These are phyloP conservation scores for Meganola albula DNA, from an alignment of 2,888 invertebrate genomes.

Conservation along the genomic window DNA sequence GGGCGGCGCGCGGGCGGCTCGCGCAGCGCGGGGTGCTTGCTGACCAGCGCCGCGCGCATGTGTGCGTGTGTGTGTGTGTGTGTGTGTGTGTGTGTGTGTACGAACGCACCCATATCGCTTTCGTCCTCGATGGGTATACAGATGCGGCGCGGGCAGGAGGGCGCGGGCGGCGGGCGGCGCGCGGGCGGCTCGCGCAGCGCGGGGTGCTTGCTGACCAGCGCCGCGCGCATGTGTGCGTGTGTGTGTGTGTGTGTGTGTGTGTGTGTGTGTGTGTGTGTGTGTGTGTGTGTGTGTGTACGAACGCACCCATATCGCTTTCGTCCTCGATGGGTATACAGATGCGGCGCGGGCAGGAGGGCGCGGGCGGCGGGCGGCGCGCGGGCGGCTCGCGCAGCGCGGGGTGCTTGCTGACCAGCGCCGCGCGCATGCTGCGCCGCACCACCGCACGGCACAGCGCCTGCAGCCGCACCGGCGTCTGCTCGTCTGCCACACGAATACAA, in stretches of 20 bases:
- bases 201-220: neutral
- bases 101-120: neutral
- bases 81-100: neutral
- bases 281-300: too few species aligned
- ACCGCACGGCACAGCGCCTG: conserved; percentile 46
- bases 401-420: conserved; percentile 38
- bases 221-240: conserved; percentile 9
- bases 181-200: too few species aligned
- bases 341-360: neutral
- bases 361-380: conserved; percentile 4
- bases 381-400: conserved; percentile 31
- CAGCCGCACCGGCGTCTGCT: conserved; percentile 51
- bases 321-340: too few species aligned
- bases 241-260: too few species aligned
- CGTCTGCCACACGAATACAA: conserved; percentile 32
- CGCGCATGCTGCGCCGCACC: conserved; percentile 46
- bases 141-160: neutral
- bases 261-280: too few species aligned
- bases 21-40: too few species aligned
- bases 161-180: neutral
- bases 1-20: neutral
- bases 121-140: neutral
- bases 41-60: neutral
- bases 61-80: neutral
- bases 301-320: too few species aligned